These are phyloP conservation scores for Nyctibius grandis DNA, from an alignment of 2,797 vertebrate species.

Conservation along the genomic window DNA sequence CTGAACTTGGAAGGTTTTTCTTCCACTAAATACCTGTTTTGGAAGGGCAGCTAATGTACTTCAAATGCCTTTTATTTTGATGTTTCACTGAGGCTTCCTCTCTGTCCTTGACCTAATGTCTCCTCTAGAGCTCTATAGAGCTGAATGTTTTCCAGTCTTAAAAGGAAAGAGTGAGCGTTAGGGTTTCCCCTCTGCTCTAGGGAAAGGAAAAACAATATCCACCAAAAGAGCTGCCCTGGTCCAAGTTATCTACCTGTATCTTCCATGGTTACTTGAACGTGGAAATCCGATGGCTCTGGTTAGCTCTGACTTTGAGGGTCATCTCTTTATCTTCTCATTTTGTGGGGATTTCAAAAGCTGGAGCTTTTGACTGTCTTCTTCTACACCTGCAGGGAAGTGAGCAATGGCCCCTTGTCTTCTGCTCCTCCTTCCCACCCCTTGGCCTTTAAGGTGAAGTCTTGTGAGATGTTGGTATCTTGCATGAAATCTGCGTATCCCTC, in stretches of 20 bases:
- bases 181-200: not conserved
- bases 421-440: not conserved
- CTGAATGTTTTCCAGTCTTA: not conserved
- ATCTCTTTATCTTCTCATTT: no score
- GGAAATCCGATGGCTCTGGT: rapidly evolving
- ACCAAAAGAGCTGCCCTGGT: not conserved
- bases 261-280: rapidly evolving
- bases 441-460: not conserved
- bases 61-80: not conserved
- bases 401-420: not conserved
- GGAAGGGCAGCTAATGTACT: not conserved
- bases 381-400: not conserved
- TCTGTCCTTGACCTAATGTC: not conserved
- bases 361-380: no score
- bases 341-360: not conserved
- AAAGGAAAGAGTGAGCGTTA: not conserved
- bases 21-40: not conserved
- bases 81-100: not conserved
- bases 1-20: not conserved
- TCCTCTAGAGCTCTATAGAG: not conserved
- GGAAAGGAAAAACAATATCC: not conserved
- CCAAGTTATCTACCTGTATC: not conserved
- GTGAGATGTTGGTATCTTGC: not conserved
- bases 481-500: not conserved
- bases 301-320: not conserved